Base-by-base conservation (phyloP, 2,888 invertebrate species). In the Antitype chi region DNA sequence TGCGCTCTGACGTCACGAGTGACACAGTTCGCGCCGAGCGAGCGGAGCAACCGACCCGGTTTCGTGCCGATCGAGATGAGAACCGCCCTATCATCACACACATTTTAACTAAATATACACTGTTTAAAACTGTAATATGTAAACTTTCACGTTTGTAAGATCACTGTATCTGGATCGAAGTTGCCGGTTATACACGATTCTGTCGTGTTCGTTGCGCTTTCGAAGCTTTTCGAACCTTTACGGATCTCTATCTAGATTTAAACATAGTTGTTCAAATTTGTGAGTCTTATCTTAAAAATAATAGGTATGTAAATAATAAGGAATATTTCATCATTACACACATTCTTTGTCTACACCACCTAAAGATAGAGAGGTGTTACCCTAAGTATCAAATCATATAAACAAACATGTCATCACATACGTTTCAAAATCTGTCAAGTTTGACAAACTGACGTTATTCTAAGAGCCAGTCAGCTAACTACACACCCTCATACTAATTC, bases 1-100 rank as follows among this genome's bases (percentile, higher is more conserved):
- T 73, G 76, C 79, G 85, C 81, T 73, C 74, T 92, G 93, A 93
- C 93, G 93, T 94, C 93, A 93, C 85, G 52, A 78, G 81, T 93
- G 93, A 93, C 93, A 94, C 91, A 92, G 90, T 91, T 94, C 79
- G 71, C 74, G 62, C 76, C 74, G 74, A 80, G 68, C 82, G 69
- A 81, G 89, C 89, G 87, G 86, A 89, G 89, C 89, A 90, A 88
- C 90, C 90, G 90, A 90, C 91, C 90, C 85, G 90, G 88, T 89
- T 90, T 81, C 85, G 80, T 38, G 78, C 80, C 74, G 80, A 84
- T 79, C 84, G 82, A 84, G 87, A 88, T 86, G 88, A 85, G 86
- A 85, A 86, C 84, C 88, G 87, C 84, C 88, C 88, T 83, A 85
- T 87, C 82, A 88, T 80, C 88, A 80, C 80, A 84, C 76, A 78